Conservation (phyloP, 2,888 invertebrate genomes). For the Yponomeuta evonymella region DNA sequence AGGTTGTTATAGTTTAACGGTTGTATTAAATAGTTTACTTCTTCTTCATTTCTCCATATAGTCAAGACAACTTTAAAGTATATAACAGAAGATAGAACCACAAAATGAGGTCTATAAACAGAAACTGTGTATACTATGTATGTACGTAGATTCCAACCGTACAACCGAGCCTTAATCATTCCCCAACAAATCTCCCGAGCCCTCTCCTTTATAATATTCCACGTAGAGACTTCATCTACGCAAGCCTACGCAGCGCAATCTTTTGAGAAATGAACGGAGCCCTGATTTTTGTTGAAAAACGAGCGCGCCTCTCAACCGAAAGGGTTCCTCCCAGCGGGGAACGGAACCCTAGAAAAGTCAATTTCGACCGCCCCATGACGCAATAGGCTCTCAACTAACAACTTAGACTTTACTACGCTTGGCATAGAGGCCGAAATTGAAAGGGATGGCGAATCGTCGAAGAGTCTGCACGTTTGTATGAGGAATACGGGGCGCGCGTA, state of each 20-base stretch:
- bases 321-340: neutral
- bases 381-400: neutral
- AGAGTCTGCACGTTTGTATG: neutral
- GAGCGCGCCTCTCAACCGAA: slow-evolving; percentile 1
- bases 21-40: too few species aligned
- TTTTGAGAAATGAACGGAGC: slow-evolving; percentile 2
- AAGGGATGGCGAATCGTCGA: neutral
- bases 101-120: too few species aligned
- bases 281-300: slow-evolving; percentile 3
- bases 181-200: neutral
- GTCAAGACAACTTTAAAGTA: too few species aligned
- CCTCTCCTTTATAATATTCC: neutral
- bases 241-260: neutral
- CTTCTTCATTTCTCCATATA: too few species aligned
- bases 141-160: too few species aligned
- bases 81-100: too few species aligned
- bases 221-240: neutral
- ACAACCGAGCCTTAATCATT: neutral
- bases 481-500: neutral
- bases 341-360: slow-evolving; percentile 6
- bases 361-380: neutral
- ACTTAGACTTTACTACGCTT: neutral
- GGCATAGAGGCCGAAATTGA: neutral
- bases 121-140: too few species aligned
- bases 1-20: too few species aligned